A percentile compares a stretch with the other conserved stretches of the same genome.
These are phyloP conservation scores for Miltochrista miniata DNA, from an alignment of 2,888 invertebrate genomes.

Conservation along the genomic window DNA sequence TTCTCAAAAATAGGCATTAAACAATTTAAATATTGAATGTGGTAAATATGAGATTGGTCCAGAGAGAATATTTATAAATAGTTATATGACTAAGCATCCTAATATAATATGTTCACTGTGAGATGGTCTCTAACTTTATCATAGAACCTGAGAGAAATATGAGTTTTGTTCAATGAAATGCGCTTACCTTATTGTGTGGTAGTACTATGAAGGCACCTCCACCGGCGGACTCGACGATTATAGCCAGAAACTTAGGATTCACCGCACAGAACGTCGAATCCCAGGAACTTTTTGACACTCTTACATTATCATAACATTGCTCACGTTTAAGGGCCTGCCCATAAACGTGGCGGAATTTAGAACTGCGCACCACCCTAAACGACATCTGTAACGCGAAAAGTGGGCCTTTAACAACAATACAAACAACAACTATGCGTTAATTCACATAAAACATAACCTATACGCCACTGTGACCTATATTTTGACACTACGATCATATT, in stretches of 20 bases:
- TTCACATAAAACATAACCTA: slow-evolving; percentile 79
- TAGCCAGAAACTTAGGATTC: slow-evolving; percentile 98
- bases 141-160: slow-evolving; percentile 26
- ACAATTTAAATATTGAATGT: not conserved
- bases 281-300: slow-evolving; percentile 99
- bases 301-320: slow-evolving; percentile 98
- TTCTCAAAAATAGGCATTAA: too few species aligned
- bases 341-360: slow-evolving; percentile 98
- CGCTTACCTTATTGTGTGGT: slow-evolving; percentile 93
- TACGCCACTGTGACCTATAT: slow-evolving; percentile 77
- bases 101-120: slow-evolving; percentile 29
- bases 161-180: slow-evolving; percentile 28
- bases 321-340: slow-evolving; percentile 96
- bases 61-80: slow-evolving; percentile 33
- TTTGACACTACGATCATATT: slow-evolving; percentile 64
- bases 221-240: slow-evolving; percentile 98
- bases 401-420: slow-evolving; percentile 63
- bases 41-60: slow-evolving; percentile 9
- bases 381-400: slow-evolving; percentile 89
- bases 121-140: slow-evolving; percentile 15
- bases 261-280: slow-evolving; percentile 99
- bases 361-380: slow-evolving; percentile 98
- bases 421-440: slow-evolving; percentile 61
- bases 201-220: slow-evolving; percentile 98
- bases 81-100: slow-evolving; percentile 32